Evolutionary conservation across 2,888 invertebrate genomes (phyloP).

Genomic region (Cyclophora albipunctata): DNA sequence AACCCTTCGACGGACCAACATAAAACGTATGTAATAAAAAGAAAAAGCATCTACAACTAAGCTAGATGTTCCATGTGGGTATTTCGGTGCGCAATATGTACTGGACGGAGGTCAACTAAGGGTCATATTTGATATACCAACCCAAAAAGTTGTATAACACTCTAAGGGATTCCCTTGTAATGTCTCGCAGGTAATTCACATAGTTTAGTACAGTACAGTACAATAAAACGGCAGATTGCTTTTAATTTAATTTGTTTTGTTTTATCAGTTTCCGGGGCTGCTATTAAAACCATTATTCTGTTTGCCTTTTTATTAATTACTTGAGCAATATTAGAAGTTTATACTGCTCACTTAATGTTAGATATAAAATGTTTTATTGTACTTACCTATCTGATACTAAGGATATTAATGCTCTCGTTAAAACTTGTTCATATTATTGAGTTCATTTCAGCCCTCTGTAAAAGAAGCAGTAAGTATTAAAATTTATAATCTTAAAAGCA

Average conservation of each 20-base stretch:
- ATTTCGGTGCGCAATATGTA: constrained; percentile 26
- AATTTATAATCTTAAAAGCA: constrained; percentile 10
- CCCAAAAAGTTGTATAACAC: constrained; percentile 24
- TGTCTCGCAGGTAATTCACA: constrained; percentile 14
- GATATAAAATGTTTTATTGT: too few species aligned
- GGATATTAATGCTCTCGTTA: too few species aligned
- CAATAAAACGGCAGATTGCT: constrained; percentile 2
- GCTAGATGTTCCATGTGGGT: constrained; percentile 21
- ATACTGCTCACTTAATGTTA: too few species aligned
- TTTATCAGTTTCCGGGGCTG: not conserved
- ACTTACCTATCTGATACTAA: too few species aligned
- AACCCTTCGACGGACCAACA: constrained; percentile 21
- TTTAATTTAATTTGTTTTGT: constrained; percentile 4
- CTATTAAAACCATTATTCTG: too few species aligned
- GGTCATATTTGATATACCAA: constrained; percentile 42
- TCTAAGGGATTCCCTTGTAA: constrained; percentile 13
- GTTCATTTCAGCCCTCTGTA: not conserved
- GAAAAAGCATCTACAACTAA: constrained; percentile 26
- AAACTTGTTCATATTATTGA: not conserved
- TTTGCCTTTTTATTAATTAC: too few species aligned
- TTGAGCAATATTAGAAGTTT: too few species aligned
- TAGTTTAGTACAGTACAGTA: constrained; percentile 9
- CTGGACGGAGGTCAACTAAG: constrained; percentile 29
- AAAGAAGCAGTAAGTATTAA: not conserved
- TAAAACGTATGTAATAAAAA: constrained; percentile 27